Evolutionary conservation across 2,113 vertebrate genomes (phyloP).

Genomic region (Bubo scandiacus): DNA sequence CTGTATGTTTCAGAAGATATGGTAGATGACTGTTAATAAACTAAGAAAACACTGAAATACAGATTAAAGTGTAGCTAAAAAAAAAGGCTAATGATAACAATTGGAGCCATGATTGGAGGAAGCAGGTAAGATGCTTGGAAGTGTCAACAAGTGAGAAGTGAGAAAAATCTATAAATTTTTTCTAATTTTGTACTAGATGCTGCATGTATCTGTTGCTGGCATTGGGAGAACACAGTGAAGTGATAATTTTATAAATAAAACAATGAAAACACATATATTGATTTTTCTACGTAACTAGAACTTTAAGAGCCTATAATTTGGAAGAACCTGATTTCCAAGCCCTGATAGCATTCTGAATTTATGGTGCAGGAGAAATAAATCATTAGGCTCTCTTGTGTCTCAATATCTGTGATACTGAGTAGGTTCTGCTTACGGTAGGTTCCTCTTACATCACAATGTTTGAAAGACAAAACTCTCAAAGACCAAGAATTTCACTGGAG

Average conservation of each 20-base stretch:
- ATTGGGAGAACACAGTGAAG: neutral
- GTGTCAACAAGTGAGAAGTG: neutral
- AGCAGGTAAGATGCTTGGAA: neutral
- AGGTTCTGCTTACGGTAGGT: neutral
- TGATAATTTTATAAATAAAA: neutral
- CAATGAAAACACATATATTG: fast-evolving
- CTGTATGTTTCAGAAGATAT: neutral
- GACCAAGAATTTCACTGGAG: neutral
- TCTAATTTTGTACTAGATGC: neutral
- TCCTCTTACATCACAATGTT: neutral
- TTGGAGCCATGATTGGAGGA: neutral
- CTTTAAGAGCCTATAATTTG: neutral
- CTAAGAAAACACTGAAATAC: neutral
- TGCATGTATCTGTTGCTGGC: neutral
- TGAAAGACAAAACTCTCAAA: neutral
- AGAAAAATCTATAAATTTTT: neutral
- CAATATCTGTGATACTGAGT: neutral
- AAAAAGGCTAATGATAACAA: neutral
- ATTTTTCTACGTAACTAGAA: neutral
- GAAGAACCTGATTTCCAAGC: neutral
- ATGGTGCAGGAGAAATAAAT: neutral
- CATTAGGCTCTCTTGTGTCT: neutral
- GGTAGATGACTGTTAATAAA: neutral
- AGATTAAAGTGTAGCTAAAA: neutral
- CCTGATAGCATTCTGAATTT: neutral